Base-by-base conservation (phyloP, 1,140 invertebrate genomes). In the Notospermus geniculatus region DNA sequence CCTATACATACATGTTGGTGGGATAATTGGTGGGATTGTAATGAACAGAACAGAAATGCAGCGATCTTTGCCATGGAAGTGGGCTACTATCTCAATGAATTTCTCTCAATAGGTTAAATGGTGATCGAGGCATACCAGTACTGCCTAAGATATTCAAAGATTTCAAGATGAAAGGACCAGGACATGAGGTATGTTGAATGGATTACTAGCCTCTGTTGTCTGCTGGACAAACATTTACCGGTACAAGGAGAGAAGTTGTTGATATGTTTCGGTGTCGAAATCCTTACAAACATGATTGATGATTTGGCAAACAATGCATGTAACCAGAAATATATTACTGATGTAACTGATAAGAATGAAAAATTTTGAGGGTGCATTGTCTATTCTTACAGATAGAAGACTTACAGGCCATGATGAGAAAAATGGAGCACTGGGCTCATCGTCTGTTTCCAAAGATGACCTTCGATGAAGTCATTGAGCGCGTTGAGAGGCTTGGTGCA, bases 401-500 rank as follows among this genome's bases (percentile, higher is more conserved):
- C 83, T 82, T 97, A 17, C 86, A 91, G 73, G 75, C 86, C 53
- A 80, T 96, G 0, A 85, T 97, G 82, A 88, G 89, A 43, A 88
- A 87, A 67, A 72, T 96, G 56, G 91, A 97, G 71, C 93, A 96
- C 71, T 97, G 95, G 95, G 88, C 88, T 1, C 92, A 96, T 76
- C 84, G 93, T 61, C 75, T 97, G 46, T 95, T 89, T 84, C 93
- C 94, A 1, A 93, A 90, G 73, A 89, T 89, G 69, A 84, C 88
- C 22, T 95, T 95, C 83, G 88, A 91, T 73, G 91, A 95, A 77
- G 89, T 89, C 63, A 80, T 95, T 1, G 87, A 88, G 57, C 88
- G 88, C 79, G 85, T 92, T 55, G 93, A 95, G 74, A 85, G 85
- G 52, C 82, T 96, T 0, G 93, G 93, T 9, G 63, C 64, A 46